These are phyloP conservation scores for Erpetoichthys calabaricus DNA, from an alignment of 2,797 vertebrate genomes.

Conservation along the genomic window DNA sequence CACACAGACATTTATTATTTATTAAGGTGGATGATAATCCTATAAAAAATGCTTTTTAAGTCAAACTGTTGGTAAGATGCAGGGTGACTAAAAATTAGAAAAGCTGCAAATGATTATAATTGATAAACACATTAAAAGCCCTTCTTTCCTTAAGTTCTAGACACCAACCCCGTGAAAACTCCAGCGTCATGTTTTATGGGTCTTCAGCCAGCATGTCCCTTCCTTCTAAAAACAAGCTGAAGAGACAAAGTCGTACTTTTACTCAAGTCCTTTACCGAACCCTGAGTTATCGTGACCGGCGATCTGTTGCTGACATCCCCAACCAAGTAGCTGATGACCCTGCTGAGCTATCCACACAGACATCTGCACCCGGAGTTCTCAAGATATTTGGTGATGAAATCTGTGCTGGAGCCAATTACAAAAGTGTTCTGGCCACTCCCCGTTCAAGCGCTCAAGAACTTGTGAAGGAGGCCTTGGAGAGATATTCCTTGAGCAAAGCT, in stretches of 20 bases:
- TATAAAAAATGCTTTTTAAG: constrained; percentile 1
- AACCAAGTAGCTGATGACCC: constrained; percentile 64
- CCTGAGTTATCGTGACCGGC: constrained; percentile 74
- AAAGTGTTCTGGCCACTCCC: constrained; percentile 81
- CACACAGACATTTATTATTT: too few relatives aligned
- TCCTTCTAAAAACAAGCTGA: constrained; percentile 75
- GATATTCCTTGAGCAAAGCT: constrained; percentile 72
- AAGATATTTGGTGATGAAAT: constrained; percentile 90
- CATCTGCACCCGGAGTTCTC: constrained; percentile 77
- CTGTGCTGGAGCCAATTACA: constrained; percentile 80
- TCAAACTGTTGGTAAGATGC: constrained; percentile 6
- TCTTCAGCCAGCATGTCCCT: constrained; percentile 79
- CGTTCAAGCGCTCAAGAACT: constrained; percentile 74
- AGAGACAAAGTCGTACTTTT: constrained; percentile 79
- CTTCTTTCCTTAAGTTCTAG: too few relatives aligned
- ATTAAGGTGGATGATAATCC: too few relatives aligned
- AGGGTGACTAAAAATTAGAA: background rate
- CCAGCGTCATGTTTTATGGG: constrained; percentile 75
- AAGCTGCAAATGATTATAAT: background rate
- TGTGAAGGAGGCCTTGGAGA: constrained; percentile 82
- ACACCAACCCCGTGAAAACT: constrained; percentile 19
- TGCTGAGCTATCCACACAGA: constrained; percentile 81
- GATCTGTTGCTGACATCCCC: constrained; percentile 41
- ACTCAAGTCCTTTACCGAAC: constrained; percentile 78
- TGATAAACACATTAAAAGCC: constrained; percentile 2